Conservation (phyloP, 2,113 vertebrate genomes). For the Pseudorectes ferrugineus region DNA sequence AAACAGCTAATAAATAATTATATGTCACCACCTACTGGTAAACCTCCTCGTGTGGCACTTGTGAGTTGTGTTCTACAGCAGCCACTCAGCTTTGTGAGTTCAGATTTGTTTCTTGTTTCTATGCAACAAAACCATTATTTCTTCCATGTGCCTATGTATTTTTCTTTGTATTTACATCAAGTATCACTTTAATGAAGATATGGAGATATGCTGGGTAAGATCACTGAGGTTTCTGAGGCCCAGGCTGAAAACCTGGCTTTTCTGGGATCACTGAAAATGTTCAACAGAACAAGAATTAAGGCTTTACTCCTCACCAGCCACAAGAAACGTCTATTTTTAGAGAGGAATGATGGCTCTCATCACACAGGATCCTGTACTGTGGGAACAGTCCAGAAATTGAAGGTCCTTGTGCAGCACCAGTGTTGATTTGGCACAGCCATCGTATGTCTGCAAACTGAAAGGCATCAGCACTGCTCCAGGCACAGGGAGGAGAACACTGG, state of each 20-base stretch:
- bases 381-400: background rate
- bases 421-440: background rate
- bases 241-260: background rate
- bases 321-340: background rate
- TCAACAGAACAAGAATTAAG: background rate
- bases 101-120: background rate
- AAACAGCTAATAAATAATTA: background rate
- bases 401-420: background rate
- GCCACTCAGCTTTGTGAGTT: background rate
- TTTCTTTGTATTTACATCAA: background rate
- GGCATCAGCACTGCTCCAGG: background rate
- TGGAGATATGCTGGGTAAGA: background rate
- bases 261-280: background rate
- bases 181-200: background rate
- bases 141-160: rapidly evolving
- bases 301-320: background rate
- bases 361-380: background rate
- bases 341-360: background rate
- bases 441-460: background rate
- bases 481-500: background rate
- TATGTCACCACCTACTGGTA: conserved; percentile 49
- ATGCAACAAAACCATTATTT: background rate
- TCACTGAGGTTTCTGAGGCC: background rate
- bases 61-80: background rate
- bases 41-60: background rate